phyloP scores from a whole-genome alignment of 2,888 invertebrate species.

The Tetranychus piercei region DNA sequence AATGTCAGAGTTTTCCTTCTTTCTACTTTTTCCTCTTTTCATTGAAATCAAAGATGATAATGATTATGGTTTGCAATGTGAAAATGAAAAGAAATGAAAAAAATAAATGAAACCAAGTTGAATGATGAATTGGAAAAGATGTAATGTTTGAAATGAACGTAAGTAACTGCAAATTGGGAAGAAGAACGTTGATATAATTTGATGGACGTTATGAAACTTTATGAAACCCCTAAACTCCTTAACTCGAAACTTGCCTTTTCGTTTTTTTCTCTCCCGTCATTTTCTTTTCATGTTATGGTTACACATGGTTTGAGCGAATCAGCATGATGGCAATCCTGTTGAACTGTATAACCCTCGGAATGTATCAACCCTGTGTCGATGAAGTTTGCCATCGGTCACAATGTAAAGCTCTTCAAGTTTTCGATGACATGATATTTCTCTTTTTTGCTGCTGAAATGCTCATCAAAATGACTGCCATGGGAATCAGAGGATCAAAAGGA shows the following conservation, averaged over 20 bases:
- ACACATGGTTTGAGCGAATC: slow-evolving; percentile 92
- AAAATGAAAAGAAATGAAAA: too few species aligned
- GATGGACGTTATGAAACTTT: too few species aligned
- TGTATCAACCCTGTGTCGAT: slow-evolving; percentile 98
- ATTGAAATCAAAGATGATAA: too few species aligned
- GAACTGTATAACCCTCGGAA: slow-evolving; percentile 94
- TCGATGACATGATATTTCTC: slow-evolving; percentile 95
- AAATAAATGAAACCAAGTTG: not conserved
- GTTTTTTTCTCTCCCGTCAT: too few species aligned
- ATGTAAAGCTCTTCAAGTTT: slow-evolving; percentile 48
- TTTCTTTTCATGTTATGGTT: too few species aligned
- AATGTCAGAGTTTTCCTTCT: not conserved
- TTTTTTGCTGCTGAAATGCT: slow-evolving; percentile 96
- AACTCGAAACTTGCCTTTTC: not conserved
- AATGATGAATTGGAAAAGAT: not conserved
- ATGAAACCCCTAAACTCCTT: not conserved
- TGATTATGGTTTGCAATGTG: too few species aligned
- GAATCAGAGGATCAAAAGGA: slow-evolving; percentile 65
- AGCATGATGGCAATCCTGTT: slow-evolving; percentile 94
- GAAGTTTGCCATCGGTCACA: slow-evolving; percentile 47
- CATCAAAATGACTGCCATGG: slow-evolving; percentile 97
- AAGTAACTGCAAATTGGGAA: too few species aligned
- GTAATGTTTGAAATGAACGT: not conserved
- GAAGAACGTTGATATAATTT: too few species aligned
- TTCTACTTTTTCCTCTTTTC: too few species aligned